phyloP scores from a whole-genome alignment of 92 coral and sea anemone genomes.

The Pocillopora meandrina region DNA sequence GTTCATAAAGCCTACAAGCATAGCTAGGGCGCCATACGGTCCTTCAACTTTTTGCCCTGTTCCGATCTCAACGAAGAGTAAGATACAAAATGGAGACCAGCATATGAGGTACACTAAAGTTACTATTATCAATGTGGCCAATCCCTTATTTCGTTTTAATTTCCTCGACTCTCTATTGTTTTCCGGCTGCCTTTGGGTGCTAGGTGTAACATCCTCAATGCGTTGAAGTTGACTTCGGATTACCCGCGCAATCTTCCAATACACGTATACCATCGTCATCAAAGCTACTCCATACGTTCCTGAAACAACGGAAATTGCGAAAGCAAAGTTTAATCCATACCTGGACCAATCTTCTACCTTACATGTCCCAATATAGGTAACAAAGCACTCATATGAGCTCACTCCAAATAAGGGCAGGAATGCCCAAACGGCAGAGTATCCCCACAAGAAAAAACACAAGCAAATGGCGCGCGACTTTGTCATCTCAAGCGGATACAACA shows the following conservation, averaged over 20 bases:
- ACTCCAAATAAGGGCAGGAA: constrained; percentile 75
- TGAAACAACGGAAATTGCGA: constrained; percentile 83
- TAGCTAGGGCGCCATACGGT: constrained; percentile 58
- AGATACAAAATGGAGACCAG: constrained; percentile 88
- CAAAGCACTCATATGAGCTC: constrained; percentile 88
- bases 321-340: constrained; percentile 73
- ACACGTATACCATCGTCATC: constrained; percentile 67
- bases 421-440: constrained; percentile 80
- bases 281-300: constrained; percentile 86
- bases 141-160: constrained; percentile 62
- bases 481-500: constrained; percentile 58
- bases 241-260: constrained; percentile 61
- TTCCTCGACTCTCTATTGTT: not conserved
- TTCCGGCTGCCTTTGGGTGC: not conserved
- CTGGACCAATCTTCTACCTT: constrained; percentile 46
- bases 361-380: constrained; percentile 74
- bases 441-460: constrained; percentile 64
- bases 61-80: constrained; percentile 77
- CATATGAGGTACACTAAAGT: constrained; percentile 71
- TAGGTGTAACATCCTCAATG: not conserved
- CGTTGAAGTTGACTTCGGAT: constrained; percentile 55
- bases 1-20: constrained; percentile 76
- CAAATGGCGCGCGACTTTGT: constrained; percentile 56
- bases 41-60: constrained; percentile 59
- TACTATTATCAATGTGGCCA: constrained; percentile 61